These are phyloP conservation scores for Cyclargus thomasi DNA, from an alignment of 1,140 invertebrate genomes.

Conservation along the genomic window DNA sequence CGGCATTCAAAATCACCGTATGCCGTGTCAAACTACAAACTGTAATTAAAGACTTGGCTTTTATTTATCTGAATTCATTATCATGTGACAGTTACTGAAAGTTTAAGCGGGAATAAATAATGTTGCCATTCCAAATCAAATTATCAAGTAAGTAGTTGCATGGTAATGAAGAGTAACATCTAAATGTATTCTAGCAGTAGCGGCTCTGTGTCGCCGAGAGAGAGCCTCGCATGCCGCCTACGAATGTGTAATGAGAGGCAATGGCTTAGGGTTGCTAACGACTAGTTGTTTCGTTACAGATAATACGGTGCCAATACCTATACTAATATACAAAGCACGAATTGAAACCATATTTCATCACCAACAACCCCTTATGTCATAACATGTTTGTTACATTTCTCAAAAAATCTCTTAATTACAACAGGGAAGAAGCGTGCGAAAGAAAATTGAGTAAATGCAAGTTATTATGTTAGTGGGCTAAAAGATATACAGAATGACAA, in stretches of 20 bases:
- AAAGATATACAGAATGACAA: too few relatives aligned
- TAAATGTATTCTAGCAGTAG: constrained; percentile 4
- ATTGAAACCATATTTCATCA: background rate
- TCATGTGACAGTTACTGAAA: background rate
- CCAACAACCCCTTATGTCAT: background rate
- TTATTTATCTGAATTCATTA: background rate
- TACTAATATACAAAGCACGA: too few relatives aligned
- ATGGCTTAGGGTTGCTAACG: constrained; percentile 26
- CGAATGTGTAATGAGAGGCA: constrained; percentile 46
- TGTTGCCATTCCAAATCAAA: background rate
- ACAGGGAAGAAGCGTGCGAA: too few relatives aligned
- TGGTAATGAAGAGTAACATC: constrained; percentile 6
- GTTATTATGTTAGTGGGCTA: too few relatives aligned
- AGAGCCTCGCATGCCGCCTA: constrained; percentile 26
- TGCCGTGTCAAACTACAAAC: too few relatives aligned
- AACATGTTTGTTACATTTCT: too few relatives aligned
- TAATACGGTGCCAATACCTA: too few relatives aligned
- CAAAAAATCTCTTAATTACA: too few relatives aligned
- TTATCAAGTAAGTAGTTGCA: constrained; percentile 8
- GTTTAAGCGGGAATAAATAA: background rate
- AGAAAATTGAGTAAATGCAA: too few relatives aligned
- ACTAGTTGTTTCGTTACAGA: background rate
- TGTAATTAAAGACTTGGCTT: background rate
- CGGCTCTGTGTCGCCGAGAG: constrained; percentile 30
- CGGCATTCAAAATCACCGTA: too few relatives aligned